These are phyloP conservation scores for Mobula hypostoma DNA, from an alignment of 2,113 vertebrate species.

Conservation along the genomic window DNA sequence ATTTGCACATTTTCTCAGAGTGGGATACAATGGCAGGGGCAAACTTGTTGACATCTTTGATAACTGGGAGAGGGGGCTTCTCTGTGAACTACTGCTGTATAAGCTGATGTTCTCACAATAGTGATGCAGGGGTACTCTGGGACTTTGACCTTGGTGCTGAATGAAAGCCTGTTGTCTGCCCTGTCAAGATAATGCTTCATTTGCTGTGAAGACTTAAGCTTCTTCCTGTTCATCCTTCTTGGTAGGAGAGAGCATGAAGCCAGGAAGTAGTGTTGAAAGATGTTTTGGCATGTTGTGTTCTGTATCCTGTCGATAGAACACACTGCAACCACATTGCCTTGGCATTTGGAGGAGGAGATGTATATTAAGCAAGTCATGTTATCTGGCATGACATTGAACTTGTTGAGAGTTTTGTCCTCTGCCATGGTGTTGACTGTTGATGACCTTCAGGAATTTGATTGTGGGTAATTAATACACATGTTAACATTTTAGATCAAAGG, in stretches of 20 bases:
- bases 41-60: neutral
- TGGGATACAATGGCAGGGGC: neutral
- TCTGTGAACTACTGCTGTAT: neutral
- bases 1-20: no score
- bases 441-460: neutral
- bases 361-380: neutral
- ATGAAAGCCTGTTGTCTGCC: neutral
- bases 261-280: constrained; percentile 5
- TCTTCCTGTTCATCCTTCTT: neutral
- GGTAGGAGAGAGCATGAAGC: neutral
- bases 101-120: neutral
- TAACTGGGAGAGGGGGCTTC: neutral
- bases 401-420: neutral
- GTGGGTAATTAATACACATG: neutral
- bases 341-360: neutral
- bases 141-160: neutral
- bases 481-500: neutral
- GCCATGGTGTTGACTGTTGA: neutral
- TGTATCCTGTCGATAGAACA: neutral
- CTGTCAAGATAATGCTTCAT: neutral
- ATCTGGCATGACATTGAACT: no score
- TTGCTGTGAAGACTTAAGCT: neutral
- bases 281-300: neutral
- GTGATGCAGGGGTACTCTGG: neutral
- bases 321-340: neutral